phyloP scores from a whole-genome alignment of 2,888 invertebrate genomes.

The Camponotus fellah region DNA sequence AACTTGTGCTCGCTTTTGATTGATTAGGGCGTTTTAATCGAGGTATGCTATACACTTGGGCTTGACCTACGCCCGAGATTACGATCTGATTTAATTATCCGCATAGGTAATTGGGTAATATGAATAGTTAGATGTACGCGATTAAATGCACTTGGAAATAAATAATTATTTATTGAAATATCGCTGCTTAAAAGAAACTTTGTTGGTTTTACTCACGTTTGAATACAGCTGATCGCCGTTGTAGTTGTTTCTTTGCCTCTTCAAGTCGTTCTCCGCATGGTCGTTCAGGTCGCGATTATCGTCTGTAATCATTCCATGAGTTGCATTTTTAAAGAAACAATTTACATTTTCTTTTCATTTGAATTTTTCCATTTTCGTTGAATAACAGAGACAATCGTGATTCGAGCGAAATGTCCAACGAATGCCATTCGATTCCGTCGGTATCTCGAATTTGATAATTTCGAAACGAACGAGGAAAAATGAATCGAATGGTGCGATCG shows the following conservation, averaged over 20 bases:
- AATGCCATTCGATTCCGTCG: background rate
- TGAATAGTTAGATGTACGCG: background rate
- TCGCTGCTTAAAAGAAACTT: background rate
- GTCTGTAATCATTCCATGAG: conserved; percentile 87
- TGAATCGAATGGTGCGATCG: conserved; percentile 35
- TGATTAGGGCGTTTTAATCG: conserved; percentile 44
- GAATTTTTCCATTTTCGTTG: background rate
- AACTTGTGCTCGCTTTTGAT: conserved; percentile 49
- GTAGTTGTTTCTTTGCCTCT: conserved; percentile 95
- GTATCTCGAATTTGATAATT: conserved; percentile 46
- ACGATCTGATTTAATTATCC: background rate
- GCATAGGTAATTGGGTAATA: background rate
- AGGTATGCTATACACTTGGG: background rate
- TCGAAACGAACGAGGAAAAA: conserved; percentile 39
- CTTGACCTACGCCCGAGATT: background rate
- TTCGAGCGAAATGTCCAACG: background rate
- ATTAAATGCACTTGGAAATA: background rate
- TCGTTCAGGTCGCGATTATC: conserved; percentile 96
- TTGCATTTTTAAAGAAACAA: background rate
- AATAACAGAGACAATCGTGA: background rate
- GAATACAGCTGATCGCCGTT: conserved; percentile 96
- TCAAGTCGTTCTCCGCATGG: conserved; percentile 95
- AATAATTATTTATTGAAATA: background rate
- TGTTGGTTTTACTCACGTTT: conserved; percentile 90
- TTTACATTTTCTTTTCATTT: conserved; percentile 2